These are phyloP conservation scores for Ciconia stormi DNA, from an alignment of 2,113 vertebrate species.

Conservation along the genomic window DNA sequence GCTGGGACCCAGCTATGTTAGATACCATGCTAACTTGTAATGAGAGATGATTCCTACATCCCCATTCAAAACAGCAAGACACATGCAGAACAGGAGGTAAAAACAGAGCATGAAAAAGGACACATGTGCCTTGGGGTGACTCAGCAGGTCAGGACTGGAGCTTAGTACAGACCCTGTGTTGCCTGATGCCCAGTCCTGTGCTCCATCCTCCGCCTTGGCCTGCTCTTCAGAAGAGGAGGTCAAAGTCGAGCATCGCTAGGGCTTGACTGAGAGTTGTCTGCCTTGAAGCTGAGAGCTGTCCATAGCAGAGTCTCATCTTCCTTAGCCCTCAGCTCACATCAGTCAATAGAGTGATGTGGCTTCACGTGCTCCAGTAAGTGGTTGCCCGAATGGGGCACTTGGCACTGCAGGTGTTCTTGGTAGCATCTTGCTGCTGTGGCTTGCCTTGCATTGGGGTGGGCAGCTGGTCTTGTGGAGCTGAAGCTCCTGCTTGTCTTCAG, in stretches of 20 bases:
- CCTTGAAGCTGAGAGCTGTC: neutral
- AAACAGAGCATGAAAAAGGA: neutral
- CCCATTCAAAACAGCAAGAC: neutral
- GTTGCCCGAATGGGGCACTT: neutral
- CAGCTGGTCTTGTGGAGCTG: fast-evolving
- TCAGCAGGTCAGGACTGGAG: neutral
- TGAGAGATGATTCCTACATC: neutral
- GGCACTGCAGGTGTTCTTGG: neutral
- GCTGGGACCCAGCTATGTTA: neutral
- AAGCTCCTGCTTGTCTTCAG: neutral
- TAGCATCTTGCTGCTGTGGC: neutral
- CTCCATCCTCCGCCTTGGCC: neutral
- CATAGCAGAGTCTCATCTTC: neutral
- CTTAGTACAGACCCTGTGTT: neutral
- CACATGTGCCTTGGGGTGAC: neutral
- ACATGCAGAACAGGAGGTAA: neutral
- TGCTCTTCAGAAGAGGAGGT: neutral
- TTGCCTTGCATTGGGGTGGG: neutral
- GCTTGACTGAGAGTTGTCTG: neutral
- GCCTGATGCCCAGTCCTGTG: neutral
- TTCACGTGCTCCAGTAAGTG: neutral
- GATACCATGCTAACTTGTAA: neutral
- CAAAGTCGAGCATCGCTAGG: neutral
- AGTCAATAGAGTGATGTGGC: neutral
- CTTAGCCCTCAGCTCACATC: neutral